A percentile compares a stretch with the other conserved stretches of the same genome.
These are phyloP conservation scores for Scaptomyza montana DNA, from an alignment of 1,140 invertebrate genomes.

Conservation along the genomic window DNA sequence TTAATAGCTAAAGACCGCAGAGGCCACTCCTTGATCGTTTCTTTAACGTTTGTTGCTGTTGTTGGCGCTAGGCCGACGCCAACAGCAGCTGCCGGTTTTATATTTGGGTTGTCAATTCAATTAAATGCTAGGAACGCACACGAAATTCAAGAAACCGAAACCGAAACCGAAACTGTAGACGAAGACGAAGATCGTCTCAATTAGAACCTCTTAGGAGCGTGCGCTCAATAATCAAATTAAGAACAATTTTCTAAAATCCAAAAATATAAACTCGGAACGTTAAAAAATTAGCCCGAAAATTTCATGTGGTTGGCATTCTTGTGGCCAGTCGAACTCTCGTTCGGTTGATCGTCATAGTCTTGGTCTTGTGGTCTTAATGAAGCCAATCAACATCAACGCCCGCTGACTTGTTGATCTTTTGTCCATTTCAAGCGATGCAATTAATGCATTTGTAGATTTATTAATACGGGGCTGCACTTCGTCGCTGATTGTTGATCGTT, in stretches of 20 bases:
- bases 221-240: slow-evolving; percentile 67
- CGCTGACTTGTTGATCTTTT: slow-evolving; percentile 58
- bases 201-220: slow-evolving; percentile 75
- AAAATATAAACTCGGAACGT: slow-evolving; percentile 24
- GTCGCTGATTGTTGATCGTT: slow-evolving; percentile 55
- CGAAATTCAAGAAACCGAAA: not conserved
- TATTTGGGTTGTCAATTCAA: slow-evolving; percentile 73
- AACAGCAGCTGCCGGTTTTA: slow-evolving; percentile 69
- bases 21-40: slow-evolving; percentile 66
- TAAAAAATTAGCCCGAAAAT: slow-evolving; percentile 45
- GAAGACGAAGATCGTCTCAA: slow-evolving; percentile 51
- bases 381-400: slow-evolving; percentile 68
- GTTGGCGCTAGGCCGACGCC: slow-evolving; percentile 53
- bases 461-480: slow-evolving; percentile 75
- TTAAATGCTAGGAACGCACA: slow-evolving; percentile 62
- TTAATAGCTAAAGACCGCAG: slow-evolving; percentile 63
- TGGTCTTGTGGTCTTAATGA: slow-evolving; percentile 50
- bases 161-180: slow-evolving; percentile 11
- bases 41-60: slow-evolving; percentile 13
- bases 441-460: slow-evolving; percentile 60
- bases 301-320: slow-evolving; percentile 55
- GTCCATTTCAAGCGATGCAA: slow-evolving; percentile 41
- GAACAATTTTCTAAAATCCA: slow-evolving; percentile 48
- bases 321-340: slow-evolving; percentile 13
- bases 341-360: not conserved